Conservation (phyloP, 2,113 vertebrate genomes). For the Blennius ocellaris region DNA sequence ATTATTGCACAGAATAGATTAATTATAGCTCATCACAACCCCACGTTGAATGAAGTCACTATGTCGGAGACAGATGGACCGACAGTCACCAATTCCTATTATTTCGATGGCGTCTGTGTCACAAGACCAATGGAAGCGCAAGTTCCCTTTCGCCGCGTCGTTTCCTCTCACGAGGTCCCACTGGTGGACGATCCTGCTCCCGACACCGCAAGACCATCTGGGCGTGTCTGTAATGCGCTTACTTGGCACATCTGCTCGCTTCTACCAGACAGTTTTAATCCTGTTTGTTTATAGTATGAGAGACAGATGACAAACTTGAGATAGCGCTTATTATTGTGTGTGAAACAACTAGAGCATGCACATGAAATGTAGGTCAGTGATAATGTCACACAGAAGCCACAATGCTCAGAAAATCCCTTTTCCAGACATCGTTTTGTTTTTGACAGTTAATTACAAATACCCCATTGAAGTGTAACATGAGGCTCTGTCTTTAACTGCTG, state of each 20-base stretch:
- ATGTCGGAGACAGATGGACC: no score
- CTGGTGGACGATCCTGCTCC: background rate
- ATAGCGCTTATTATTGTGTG: conserved; percentile 46
- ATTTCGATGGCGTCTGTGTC: no score
- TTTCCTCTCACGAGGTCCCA: background rate
- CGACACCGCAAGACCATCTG: conserved; percentile 54
- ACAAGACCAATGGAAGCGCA: no score
- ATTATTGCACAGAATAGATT: no score
- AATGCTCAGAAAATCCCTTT: conserved; percentile 54
- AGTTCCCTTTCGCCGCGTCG: background rate
- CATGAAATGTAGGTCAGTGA: conserved; percentile 67
- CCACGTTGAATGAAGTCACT: no score
- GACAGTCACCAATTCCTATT: no score
- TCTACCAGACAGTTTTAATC: no score
- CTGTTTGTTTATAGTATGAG: conserved; percentile 49
- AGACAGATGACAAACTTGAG: conserved; percentile 43
- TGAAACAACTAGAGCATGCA: conserved; percentile 52
- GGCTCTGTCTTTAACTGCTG: background rate
- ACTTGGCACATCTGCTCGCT: conserved; percentile 53
- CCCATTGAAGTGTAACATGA: background rate
- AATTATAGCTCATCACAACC: no score
- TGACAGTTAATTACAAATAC: conserved; percentile 30
- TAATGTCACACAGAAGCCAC: conserved; percentile 40
- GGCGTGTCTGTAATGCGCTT: conserved; percentile 56
- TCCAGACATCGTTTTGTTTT: conserved; percentile 54